Conservation (phyloP, 2,113 vertebrate genomes). For the Eulemur rufifrons region DNA sequence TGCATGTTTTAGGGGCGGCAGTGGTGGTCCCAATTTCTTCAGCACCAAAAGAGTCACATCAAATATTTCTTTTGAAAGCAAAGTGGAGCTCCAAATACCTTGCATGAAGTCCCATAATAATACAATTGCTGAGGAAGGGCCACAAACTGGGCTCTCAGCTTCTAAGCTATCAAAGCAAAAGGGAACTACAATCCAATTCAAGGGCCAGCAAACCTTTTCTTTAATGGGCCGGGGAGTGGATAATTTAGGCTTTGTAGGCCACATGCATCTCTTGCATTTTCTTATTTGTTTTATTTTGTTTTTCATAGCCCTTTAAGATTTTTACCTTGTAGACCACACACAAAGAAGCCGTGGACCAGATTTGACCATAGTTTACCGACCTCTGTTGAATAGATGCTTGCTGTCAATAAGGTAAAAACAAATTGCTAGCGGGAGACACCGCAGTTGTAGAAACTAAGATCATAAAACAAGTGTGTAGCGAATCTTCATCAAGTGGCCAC, state of each 20-base stretch:
- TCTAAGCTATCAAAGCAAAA: neutral
- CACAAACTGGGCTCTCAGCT: neutral
- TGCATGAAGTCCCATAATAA: neutral
- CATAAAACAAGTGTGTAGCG: neutral
- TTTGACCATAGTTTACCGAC: neutral
- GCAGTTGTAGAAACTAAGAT: neutral
- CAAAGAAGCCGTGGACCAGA: neutral
- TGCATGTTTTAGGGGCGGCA: neutral
- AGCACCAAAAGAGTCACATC: neutral
- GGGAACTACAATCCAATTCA: neutral
- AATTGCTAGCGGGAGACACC: neutral
- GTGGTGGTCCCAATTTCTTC: neutral
- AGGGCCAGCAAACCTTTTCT: neutral
- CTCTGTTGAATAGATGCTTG: neutral
- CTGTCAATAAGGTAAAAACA: neutral
- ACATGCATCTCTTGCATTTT: neutral
- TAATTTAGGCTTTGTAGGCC: neutral
- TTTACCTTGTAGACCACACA: neutral
- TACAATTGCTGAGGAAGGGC: neutral
- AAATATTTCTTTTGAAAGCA: neutral
- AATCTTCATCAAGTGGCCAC: neutral
- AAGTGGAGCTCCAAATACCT: neutral
- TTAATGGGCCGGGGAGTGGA: neutral
- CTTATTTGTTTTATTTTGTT: neutral
- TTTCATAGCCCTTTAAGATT: neutral